Conservation (phyloP, 2,888 invertebrate species). For the Leptinotarsa peninsularis region DNA sequence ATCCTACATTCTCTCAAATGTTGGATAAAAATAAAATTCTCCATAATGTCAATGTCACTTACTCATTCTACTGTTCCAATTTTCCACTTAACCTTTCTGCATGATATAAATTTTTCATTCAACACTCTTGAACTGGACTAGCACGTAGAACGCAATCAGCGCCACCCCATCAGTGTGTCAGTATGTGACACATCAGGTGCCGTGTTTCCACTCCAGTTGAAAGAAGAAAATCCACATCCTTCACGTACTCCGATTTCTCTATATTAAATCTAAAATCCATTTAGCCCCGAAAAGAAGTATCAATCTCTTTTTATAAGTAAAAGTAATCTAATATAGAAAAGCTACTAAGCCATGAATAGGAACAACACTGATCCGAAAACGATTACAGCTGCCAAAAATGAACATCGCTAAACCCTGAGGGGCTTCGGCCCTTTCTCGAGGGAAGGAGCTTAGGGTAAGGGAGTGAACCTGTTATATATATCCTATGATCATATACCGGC, state of each 20-base stretch:
- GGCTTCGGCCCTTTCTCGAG: constrained; percentile 44
- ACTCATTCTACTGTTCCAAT: no score
- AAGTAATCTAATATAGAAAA: constrained; percentile 65
- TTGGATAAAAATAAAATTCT: no score
- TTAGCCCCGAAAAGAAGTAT: constrained; percentile 40
- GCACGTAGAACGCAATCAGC: no score
- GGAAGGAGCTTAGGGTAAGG: constrained; percentile 30
- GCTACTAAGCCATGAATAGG: constrained; percentile 65
- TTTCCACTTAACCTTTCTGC: no score
- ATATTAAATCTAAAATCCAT: constrained; percentile 41
- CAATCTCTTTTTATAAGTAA: constrained; percentile 59
- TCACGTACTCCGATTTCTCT: constrained; percentile 16
- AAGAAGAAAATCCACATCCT: constrained; percentile 2
- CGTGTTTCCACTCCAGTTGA: background rate
- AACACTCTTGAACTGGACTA: no score
- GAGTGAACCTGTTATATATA: constrained; percentile 48
- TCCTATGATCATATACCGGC: constrained; percentile 49
- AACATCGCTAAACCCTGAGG: constrained; percentile 63
- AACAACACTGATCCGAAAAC: constrained; percentile 68
- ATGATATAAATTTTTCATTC: no score
- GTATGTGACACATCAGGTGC: no score
- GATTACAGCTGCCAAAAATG: constrained; percentile 68
- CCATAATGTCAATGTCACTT: no score
- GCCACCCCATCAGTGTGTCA: no score
- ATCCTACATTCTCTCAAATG: no score